These are phyloP conservation scores for Stegodyphus mimosarum DNA, from an alignment of 1,140 invertebrate species.

Conservation along the genomic window DNA sequence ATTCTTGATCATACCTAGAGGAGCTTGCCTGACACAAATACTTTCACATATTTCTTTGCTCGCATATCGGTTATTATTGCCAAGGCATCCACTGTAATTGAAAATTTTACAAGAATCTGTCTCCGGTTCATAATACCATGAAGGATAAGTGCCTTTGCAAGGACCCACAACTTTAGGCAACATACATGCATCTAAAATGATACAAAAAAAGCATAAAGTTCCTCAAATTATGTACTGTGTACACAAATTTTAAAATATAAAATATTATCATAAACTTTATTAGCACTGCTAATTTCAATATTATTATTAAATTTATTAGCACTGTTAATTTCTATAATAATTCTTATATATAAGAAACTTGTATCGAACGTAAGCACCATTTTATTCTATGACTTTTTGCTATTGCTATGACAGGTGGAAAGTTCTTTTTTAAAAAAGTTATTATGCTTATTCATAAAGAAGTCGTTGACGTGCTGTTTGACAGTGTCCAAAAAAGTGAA, in stretches of 20 bases:
- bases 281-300: too few relatives aligned
- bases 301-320: too few relatives aligned
- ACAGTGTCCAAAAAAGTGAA: too few relatives aligned
- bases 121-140: slow-evolving; percentile 85
- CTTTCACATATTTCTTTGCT: slow-evolving; percentile 80
- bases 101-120: slow-evolving; percentile 79
- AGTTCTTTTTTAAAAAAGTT: too few relatives aligned
- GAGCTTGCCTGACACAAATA: slow-evolving; percentile 61
- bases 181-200: slow-evolving; percentile 78
- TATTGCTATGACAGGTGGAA: too few relatives aligned
- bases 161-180: slow-evolving; percentile 86
- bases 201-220: background rate
- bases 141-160: slow-evolving; percentile 82
- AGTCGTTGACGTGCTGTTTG: too few relatives aligned
- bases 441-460: too few relatives aligned
- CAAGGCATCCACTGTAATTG: slow-evolving; percentile 89
- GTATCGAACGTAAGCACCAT: too few relatives aligned
- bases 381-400: too few relatives aligned
- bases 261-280: background rate
- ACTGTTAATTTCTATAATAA: too few relatives aligned
- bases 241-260: background rate
- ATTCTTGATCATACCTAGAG: slow-evolving; percentile 40
- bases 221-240: background rate
- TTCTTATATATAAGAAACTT: too few relatives aligned
- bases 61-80: slow-evolving; percentile 87